Evolutionary conservation across 2,888 invertebrate genomes (phyloP).

Genomic region (Galerucella pusilla): DNA sequence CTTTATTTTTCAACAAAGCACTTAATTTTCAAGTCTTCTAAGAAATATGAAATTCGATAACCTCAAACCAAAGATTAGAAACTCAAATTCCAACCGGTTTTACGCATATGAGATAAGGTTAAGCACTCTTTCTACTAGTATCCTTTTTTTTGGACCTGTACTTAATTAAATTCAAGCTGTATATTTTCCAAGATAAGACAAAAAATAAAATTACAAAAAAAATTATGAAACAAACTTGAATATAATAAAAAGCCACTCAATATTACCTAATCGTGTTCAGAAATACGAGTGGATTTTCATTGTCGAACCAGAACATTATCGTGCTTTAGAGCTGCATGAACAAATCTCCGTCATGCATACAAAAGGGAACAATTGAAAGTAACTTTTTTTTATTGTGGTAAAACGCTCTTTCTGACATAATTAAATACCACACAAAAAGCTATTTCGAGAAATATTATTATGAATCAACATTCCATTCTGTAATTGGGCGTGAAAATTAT

Average conservation of each 20-base stretch:
- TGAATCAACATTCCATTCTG: constrained; percentile 11
- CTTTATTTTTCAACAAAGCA: no score
- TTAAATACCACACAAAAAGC: constrained; percentile 1
- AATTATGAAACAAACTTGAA: neutral
- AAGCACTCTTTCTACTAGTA: no score
- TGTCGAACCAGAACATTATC: constrained; percentile 5
- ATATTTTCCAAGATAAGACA: no score
- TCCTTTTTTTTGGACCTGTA: no score
- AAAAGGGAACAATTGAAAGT: constrained; percentile 11
- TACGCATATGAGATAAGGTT: no score
- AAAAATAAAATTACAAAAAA: no score
- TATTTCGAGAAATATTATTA: constrained; percentile 8
- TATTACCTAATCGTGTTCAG: constrained; percentile 1
- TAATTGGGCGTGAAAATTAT: constrained; percentile 14
- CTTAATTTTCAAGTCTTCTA: no score
- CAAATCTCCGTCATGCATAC: constrained; percentile 14
- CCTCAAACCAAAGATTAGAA: no score
- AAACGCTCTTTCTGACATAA: neutral
- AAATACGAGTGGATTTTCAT: constrained; percentile 2
- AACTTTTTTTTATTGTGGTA: constrained; percentile 5
- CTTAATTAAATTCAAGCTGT: no score
- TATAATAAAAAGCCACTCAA: neutral
- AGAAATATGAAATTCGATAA: no score
- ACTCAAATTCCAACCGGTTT: no score
- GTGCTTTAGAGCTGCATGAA: constrained; percentile 13